These are phyloP conservation scores for Hormaphis cornu DNA, from an alignment of 1,140 invertebrate genomes.

Conservation along the genomic window DNA sequence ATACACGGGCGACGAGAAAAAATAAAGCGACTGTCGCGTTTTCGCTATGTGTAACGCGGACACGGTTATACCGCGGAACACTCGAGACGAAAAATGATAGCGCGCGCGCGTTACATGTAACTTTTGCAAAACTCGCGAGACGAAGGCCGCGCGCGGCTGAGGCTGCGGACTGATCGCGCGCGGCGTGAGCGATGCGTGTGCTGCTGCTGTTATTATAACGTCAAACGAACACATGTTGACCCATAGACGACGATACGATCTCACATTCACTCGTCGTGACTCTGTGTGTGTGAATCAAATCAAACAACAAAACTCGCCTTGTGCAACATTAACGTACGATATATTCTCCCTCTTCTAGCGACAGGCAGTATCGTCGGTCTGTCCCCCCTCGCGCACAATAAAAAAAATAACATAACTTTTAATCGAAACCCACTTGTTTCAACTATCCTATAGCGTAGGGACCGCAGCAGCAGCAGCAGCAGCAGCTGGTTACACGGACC, in stretches of 20 bases:
- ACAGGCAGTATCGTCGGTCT: too few relatives aligned
- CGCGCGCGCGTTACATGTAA: too few relatives aligned
- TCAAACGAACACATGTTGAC: conserved; percentile 25
- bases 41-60: too few relatives aligned
- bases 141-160: too few relatives aligned
- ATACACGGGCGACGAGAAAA: too few relatives aligned
- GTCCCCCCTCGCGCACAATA: not conserved
- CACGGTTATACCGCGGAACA: too few relatives aligned
- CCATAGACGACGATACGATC: not conserved
- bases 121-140: too few relatives aligned
- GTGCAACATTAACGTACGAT: too few relatives aligned
- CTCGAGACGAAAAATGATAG: too few relatives aligned
- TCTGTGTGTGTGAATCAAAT: not conserved
- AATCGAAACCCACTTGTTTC: conserved; percentile 20
- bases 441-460: not conserved
- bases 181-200: conserved; percentile 24
- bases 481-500: too few relatives aligned
- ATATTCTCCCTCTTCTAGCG: conserved; percentile 6
- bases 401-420: not conserved
- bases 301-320: conserved; percentile 4
- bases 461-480: too few relatives aligned
- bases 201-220: conserved; percentile 1
- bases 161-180: not conserved
- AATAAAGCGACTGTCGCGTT: too few relatives aligned
- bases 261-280: conserved; percentile 30